Percentiles rank a stretch among this genome's conserved stretches.
phyloP scores from a whole-genome alignment of 2,113 vertebrate species.

The Sinocyclocheilus anophthalmus region DNA sequence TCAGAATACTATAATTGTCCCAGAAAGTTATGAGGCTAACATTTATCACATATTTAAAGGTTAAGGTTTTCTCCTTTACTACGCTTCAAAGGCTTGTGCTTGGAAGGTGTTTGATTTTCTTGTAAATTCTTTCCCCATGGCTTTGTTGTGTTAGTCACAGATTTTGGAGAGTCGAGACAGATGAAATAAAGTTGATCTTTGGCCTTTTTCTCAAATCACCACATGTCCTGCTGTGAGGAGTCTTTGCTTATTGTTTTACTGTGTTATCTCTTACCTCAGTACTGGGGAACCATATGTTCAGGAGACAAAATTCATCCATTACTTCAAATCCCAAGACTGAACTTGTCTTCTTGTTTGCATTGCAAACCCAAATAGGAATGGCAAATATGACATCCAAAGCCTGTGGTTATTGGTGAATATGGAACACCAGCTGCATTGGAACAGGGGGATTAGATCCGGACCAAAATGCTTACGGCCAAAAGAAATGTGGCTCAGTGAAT shows the following conservation, averaged over 20 bases:
- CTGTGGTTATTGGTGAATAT: slow-evolving; percentile 69
- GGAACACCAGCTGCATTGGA: slow-evolving; percentile 67
- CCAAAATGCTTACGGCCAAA: slow-evolving; percentile 52
- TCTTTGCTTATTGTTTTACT: slow-evolving; percentile 41
- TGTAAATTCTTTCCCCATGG: slow-evolving; percentile 63
- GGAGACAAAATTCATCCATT: slow-evolving; percentile 62
- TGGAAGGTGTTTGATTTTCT: slow-evolving; percentile 57
- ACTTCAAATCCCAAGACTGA: slow-evolving; percentile 57
- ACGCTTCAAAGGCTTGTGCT: slow-evolving; percentile 61
- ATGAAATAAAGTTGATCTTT: slow-evolving; percentile 52
- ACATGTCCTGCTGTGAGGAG: background rate
- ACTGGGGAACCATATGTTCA: slow-evolving; percentile 60
- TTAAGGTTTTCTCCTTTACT: background rate
- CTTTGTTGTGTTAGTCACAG: slow-evolving; percentile 57
- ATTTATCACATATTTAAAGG: slow-evolving; percentile 14
- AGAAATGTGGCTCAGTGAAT: slow-evolving; percentile 62
- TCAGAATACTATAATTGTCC: background rate
- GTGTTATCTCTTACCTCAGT: slow-evolving; percentile 59
- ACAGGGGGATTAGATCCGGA: slow-evolving; percentile 64
- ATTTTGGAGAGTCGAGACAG: slow-evolving; percentile 45
- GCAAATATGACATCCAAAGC: slow-evolving; percentile 67
- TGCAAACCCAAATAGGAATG: slow-evolving; percentile 63
- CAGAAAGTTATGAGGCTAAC: background rate
- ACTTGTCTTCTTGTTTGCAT: slow-evolving; percentile 66
- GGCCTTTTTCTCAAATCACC: slow-evolving; percentile 50